Percentiles rank a stretch among this genome's conserved stretches.
Evolutionary conservation across 2,113 vertebrate genomes (phyloP).

Genomic region (Bombycilla garrulus): DNA sequence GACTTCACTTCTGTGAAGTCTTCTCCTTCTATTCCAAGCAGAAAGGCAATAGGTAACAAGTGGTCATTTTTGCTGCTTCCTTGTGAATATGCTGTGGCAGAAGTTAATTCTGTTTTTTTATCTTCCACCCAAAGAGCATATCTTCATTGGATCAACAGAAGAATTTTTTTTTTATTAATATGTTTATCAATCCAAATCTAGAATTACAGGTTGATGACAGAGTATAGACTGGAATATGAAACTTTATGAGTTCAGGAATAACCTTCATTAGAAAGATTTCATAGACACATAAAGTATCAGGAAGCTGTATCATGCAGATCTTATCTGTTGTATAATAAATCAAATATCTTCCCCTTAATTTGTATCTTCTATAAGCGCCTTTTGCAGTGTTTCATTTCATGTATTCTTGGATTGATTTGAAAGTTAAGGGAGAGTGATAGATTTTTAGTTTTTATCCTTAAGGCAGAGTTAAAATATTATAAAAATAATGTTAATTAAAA

Average conservation of each 20-base stretch:
- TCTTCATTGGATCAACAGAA: background rate
- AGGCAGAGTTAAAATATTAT: conserved; percentile 30
- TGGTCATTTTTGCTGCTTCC: background rate
- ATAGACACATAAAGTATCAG: background rate
- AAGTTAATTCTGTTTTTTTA: background rate
- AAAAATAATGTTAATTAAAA: conserved; percentile 54
- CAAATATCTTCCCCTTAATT: conserved; percentile 11
- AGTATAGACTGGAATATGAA: background rate
- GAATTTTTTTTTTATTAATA: conserved; percentile 1
- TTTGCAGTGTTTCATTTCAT: conserved; percentile 35
- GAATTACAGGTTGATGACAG: background rate
- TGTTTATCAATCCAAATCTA: conserved; percentile 8
- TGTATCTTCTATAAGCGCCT: background rate
- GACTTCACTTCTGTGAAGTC: background rate
- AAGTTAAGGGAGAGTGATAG: conserved; percentile 55
- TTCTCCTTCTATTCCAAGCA: background rate
- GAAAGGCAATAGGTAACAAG: background rate
- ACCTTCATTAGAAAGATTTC: conserved; percentile 25
- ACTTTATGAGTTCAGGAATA: conserved; percentile 31
- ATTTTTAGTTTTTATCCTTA: conserved; percentile 47
- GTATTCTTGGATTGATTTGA: conserved; percentile 17
- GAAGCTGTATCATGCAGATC: background rate
- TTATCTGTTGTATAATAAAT: conserved; percentile 54
- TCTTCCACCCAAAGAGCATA: background rate
- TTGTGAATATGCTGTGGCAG: background rate